Evolutionary conservation across 1,140 invertebrate species (phyloP).

Genomic region (Sycophaga agraensis): DNA sequence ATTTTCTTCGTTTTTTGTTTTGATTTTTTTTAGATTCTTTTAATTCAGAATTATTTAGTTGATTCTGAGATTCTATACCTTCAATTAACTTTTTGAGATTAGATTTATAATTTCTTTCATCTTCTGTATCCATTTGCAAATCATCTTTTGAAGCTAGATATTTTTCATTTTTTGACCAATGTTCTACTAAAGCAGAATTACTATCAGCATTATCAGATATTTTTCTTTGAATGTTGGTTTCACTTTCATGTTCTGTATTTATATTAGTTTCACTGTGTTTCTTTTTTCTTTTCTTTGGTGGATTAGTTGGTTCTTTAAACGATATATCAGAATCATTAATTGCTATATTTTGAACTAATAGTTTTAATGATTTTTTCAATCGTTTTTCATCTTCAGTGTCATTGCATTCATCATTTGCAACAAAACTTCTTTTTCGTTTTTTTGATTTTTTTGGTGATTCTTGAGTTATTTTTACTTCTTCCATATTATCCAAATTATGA

Average conservation of each 20-base stretch:
- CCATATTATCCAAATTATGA: not conserved
- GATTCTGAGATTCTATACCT: not conserved
- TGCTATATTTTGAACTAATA: not conserved
- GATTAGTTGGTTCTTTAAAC: not conserved
- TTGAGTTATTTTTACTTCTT: not conserved
- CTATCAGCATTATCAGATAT: too few species aligned
- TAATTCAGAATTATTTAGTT: not conserved
- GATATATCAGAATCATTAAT: too few species aligned
- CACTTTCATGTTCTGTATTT: not conserved
- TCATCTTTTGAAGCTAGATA: not conserved
- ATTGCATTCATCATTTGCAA: not conserved
- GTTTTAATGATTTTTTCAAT: not conserved
- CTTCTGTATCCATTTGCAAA: constrained; percentile 11
- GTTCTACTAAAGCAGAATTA: too few species aligned
- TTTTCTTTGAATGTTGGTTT: too few species aligned
- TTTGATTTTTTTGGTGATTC: constrained; percentile 7
- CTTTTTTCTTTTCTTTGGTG: constrained; percentile 12
- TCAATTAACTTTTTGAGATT: not conserved
- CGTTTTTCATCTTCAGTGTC: not conserved
- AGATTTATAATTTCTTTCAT: constrained; percentile 14
- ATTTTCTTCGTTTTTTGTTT: constrained; percentile 1
- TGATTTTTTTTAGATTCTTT: constrained; percentile 25
- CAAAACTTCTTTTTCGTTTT: not conserved
- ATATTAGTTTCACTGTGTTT: not conserved
- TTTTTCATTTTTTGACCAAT: not conserved